Conservation (phyloP, 2,888 invertebrate species). For the Lasioglossum oenotherae region DNA sequence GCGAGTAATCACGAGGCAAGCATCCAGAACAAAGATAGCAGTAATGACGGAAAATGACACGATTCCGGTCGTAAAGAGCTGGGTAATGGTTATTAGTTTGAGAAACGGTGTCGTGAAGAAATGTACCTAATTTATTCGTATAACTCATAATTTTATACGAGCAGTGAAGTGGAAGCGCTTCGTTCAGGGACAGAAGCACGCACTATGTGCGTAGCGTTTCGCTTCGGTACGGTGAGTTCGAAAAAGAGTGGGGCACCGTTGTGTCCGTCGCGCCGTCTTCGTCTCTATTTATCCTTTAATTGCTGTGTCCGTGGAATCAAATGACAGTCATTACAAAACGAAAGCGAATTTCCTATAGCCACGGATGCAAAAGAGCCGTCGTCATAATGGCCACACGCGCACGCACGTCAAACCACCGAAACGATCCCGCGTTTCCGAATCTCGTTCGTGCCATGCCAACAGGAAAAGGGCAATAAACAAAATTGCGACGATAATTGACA, state of each 20-base stretch:
- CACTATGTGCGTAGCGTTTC: neutral
- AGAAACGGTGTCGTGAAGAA: neutral
- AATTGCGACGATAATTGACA: slow-evolving; percentile 18
- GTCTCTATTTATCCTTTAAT: slow-evolving; percentile 3
- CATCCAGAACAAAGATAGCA: neutral
- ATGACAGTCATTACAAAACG: slow-evolving; percentile 33
- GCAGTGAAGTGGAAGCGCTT: neutral
- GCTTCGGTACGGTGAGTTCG: neutral
- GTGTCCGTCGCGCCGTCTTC: neutral
- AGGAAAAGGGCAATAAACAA: slow-evolving; percentile 24
- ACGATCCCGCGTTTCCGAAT: slow-evolving; percentile 22
- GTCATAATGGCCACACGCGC: slow-evolving; percentile 35
- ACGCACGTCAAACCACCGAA: slow-evolving; percentile 1
- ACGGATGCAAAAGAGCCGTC: neutral
- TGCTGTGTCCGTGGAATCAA: neutral
- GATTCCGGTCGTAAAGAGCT: neutral
- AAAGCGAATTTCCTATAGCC: slow-evolving; percentile 22
- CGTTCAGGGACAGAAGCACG: neutral
- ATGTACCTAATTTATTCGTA: neutral
- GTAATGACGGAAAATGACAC: neutral
- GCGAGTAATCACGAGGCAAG: neutral
- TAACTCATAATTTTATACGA: neutral
- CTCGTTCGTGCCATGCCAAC: slow-evolving; percentile 6
- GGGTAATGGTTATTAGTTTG: neutral
- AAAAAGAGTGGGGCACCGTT: neutral